phyloP scores from a whole-genome alignment of 2,888 invertebrate genomes.

The Lypha dubia region DNA sequence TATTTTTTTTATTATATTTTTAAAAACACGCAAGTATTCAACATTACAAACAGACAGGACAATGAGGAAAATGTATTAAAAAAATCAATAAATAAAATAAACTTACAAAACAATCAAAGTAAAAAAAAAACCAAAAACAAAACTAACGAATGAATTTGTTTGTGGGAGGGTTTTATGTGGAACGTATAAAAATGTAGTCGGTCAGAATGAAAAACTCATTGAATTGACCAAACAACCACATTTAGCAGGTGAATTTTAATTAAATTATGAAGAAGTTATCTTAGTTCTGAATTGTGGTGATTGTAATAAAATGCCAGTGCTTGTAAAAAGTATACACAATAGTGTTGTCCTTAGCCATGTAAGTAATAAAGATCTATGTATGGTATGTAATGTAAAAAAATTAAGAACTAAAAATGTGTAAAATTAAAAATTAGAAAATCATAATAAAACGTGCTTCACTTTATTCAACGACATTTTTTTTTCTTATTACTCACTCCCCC shows the following conservation, averaged over 20 bases:
- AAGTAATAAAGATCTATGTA: too few species aligned
- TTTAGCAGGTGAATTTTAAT: conserved; percentile 14
- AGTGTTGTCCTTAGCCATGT: conserved; percentile 57
- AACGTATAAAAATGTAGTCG: conserved; percentile 12
- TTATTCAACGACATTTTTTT: conserved; percentile 39
- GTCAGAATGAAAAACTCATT: conserved; percentile 23
- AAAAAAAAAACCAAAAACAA: neutral
- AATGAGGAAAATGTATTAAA: neutral
- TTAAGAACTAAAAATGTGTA: conserved; percentile 30
- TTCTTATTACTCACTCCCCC: neutral
- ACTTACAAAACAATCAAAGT: neutral
- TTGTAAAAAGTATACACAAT: conserved; percentile 31
- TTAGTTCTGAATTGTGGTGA: conserved; percentile 17
- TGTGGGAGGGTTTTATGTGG: conserved; percentile 1
- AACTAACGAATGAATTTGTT: conserved; percentile 39
- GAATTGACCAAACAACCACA: conserved; percentile 45
- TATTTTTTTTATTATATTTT: neutral
- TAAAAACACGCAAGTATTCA: neutral
- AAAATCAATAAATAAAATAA: neutral
- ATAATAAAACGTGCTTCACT: conserved; percentile 73
- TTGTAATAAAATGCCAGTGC: conserved; percentile 50
- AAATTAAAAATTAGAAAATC: conserved; percentile 61
- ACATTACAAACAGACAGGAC: neutral
- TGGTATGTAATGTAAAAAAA: conserved; percentile 11
- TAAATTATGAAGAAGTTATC: conserved; percentile 25